Percentiles rank a stretch among this genome's conserved stretches.
phyloP scores from a whole-genome alignment of 1,140 invertebrate genomes.

The Diorhabda sublineata region DNA sequence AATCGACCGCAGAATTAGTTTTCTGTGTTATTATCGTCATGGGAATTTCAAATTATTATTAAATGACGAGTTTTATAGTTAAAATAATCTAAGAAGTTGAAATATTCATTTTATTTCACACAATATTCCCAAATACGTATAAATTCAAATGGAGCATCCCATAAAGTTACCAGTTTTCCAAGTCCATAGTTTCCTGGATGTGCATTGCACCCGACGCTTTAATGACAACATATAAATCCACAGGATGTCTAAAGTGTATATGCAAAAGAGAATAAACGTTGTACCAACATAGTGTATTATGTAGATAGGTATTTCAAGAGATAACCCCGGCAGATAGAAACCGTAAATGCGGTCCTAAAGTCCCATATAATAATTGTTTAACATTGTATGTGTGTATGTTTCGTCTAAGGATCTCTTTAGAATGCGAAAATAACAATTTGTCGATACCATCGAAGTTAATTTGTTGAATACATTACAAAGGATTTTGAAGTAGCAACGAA shows the following conservation, averaged over 20 bases:
- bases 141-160: no score
- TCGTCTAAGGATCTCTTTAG: background rate
- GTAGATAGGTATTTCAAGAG: constrained; percentile 7
- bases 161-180: no score
- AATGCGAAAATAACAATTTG: background rate
- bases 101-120: no score
- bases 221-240: constrained; percentile 1
- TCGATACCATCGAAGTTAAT: background rate
- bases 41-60: no score
- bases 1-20: no score
- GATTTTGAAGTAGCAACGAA: no score
- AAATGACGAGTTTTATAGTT: no score
- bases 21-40: no score
- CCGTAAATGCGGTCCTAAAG: constrained; percentile 7
- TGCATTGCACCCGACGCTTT: background rate
- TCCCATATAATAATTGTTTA: constrained; percentile 13
- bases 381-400: constrained; percentile 9
- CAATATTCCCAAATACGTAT: no score
- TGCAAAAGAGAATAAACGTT: constrained; percentile 5
- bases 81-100: no score
- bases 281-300: background rate
- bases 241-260: background rate
- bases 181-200: background rate
- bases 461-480: no score
- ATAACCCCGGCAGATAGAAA: constrained; percentile 8